Base-by-base conservation (phyloP, 2,888 invertebrate species). In the Campoplex nolae region DNA sequence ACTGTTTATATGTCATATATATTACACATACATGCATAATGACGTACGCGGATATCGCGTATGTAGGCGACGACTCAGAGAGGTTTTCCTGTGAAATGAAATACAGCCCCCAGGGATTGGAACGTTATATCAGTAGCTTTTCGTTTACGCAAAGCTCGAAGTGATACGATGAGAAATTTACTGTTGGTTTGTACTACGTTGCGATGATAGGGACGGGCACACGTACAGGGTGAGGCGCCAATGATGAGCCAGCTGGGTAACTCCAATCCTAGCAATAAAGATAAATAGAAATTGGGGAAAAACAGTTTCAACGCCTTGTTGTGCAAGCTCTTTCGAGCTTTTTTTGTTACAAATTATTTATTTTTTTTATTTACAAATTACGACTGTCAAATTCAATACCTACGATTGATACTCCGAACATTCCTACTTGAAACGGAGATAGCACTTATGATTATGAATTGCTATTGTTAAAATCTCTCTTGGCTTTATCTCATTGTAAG, bases 31-130 rank as follows among this genome's bases (percentile, higher is more conserved):
- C 42, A 62, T 65, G 9, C 58, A 67, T 56, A 67, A 74, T 11
- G 67, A 23, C 38, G 35, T 68, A 54, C 28, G 32, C 70, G 80
- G 28, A 56, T 58, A 71, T 51, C 84, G 48, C 42, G 48, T 48
- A 28, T 71, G 42, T 68, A 48, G 35, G 6, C 42, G 76, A 23
- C 38, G 38, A 68, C 51, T 23, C 56, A 45, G 83, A 58, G 65
- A 73, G 35, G 51, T 86, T 80, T 83, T 71, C 73, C 76, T 83
- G 58, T 74, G 68, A 77, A 83, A 80, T 83, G 77, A 77, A 83
- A 86, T 83, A 86, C 65, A 86, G 83, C 86, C 86, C 74, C 80
- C 67, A 77, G 86, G 83, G 76, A 86, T 86, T 71, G 76, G 80
- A 79, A 76, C 71, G 77, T 80, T 77, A 76, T 80, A 81, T 83